These are phyloP conservation scores for Pimpla rufipes DNA, from an alignment of 2,888 invertebrate genomes.

Conservation along the genomic window DNA sequence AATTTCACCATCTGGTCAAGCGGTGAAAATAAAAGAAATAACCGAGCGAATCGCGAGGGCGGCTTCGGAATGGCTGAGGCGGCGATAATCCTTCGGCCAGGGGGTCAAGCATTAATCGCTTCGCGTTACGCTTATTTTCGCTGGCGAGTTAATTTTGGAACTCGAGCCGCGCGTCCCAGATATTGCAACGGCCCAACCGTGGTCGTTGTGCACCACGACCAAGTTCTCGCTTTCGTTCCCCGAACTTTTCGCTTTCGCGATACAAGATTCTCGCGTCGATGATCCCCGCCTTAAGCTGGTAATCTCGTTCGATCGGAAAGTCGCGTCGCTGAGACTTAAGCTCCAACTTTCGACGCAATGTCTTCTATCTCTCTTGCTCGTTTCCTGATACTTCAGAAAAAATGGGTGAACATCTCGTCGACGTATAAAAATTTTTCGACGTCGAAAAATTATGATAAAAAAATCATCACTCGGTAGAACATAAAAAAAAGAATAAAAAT, in stretches of 20 bases:
- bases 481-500: too few relatives aligned
- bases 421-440: too few relatives aligned
- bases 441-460: too few relatives aligned
- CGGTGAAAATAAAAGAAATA: background rate
- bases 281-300: slow-evolving; percentile 12
- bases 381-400: background rate
- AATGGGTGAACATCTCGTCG: background rate
- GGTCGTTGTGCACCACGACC: background rate
- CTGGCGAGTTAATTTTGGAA: slow-evolving; percentile 55
- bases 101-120: slow-evolving; percentile 14
- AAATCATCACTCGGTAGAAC: too few relatives aligned
- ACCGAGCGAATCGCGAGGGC: background rate
- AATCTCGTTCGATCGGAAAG: slow-evolving; percentile 4
- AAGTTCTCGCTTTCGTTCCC: slow-evolving; percentile 7
- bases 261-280: slow-evolving; percentile 1
- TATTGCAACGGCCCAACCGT: slow-evolving; percentile 30
- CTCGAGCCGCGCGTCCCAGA: slow-evolving; percentile 49
- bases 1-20: background rate
- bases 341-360: background rate
- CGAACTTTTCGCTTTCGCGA: background rate
- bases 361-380: background rate
- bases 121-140: slow-evolving; percentile 29
- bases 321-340: background rate
- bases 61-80: background rate
- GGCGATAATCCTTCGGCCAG: background rate